Evolutionary conservation across 2,888 invertebrate species (phyloP), one percentile per base, ranked within the genome.

Genomic region (Hesperia comma): DNA sequence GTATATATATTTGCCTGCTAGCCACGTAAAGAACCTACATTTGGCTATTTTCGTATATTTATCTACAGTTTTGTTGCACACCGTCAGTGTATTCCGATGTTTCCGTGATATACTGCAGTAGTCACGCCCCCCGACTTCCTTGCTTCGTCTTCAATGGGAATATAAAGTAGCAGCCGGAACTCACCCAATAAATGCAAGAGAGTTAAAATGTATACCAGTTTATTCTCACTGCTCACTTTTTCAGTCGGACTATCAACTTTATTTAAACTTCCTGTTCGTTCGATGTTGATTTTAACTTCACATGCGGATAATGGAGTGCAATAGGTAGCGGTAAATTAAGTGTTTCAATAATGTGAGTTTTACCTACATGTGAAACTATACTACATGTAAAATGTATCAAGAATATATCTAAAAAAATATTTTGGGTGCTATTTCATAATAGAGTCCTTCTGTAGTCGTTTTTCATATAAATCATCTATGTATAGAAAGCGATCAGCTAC

Each of bases 1-100:
- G 26, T 26, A n/a, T n/a, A n/a, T n/a, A n/a, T n/a, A n/a, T n/a
- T 26, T 26, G 26, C 5, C 26, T 2, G 26, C 5, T 26, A 26
- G 26, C 5, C 2, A 26, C 26, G 5, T 26, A 26, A 26, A 26
- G 5, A 26, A 26, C 26, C n/a, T n/a, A 41, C 15, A 57, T 33
- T 40, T 17, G n/a, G 53, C 26, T 33, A 56, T 46, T 58, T 58
- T 43, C 32, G 8, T 21, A 26, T 43, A 46, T 37, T 58, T 58
- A 58, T 32, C 26, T 21, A 2, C 56, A 19, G 37, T 56, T 56
- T 40, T 8, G 54, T 56, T 56, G 63, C 63, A 63, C 54, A 32
- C 40, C 54, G 56, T 63, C 63, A 33, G 63, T 57, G 49, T 51
- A 51, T 63, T 57, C 63, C 63, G 49, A 63, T 63, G 63, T 57